Evolutionary conservation across 2,888 invertebrate species (phyloP), one percentile per base, ranked within the genome.

Genomic region (Drosophila leonis): DNA sequence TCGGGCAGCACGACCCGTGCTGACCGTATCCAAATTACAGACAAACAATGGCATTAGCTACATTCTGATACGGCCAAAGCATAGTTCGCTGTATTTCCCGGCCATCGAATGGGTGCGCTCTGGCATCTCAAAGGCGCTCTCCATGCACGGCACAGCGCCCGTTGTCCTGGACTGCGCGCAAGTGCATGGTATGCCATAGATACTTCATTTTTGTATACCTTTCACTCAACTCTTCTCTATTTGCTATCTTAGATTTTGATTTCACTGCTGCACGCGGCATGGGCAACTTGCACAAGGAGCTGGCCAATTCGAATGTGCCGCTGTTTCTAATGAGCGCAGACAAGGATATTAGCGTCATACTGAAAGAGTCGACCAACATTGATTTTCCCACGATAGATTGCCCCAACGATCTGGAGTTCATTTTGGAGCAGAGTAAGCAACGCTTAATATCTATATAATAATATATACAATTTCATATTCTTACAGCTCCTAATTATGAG

Each of bases 211-310:
- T n/a, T n/a, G n/a, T 33, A 18, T 41, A 10, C 24, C 4, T 18
- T 10, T 52, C 15, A n/a, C 39, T 15, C 2, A 29, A 20, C 20
- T 7, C 39, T 1, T 27, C 3, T 18, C 29, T 24, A 1, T 10
- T 56, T 8, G 24, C 13, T n/a, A 0, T 37, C 31, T 0, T 31
- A 94, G 97, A 96, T 41, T 96, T 97, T 0, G 97, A 97, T 93
- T 97, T 97, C 91, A 97, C 97, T 9, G 97, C 97, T 20, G 97
- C 97, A 0, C 96, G 97, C 93, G 97, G 97, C 49, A 95, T 97
- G 76, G 96, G 96, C 29, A 95, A 96, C 0, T 91, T 97, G 51
- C 96, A 97, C 2, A 95, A 95, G 70, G 96, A 97, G 72, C 94
- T 97, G 56, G 94, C 94, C 1, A 94, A 94, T 6, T 94, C 96